Evolutionary conservation across 2,888 invertebrate species (phyloP).

Genomic region (Seira sanloemensis): DNA sequence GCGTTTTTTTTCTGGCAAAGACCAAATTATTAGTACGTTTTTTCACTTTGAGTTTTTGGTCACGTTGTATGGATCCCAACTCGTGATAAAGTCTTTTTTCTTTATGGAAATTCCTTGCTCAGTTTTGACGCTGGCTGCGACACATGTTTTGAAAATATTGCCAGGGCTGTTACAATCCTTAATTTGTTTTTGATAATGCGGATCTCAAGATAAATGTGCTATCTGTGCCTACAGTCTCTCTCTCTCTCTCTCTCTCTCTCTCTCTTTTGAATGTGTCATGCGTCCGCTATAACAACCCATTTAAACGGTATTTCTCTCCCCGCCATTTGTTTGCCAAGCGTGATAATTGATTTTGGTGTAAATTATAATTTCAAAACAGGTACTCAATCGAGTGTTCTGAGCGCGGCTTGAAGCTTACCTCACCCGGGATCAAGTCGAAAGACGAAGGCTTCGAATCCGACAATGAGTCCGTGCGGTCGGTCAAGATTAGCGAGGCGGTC

Average conservation of each 20-base stretch:
- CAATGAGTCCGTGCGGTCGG: slow-evolving; percentile 71
- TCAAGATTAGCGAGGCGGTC: slow-evolving; percentile 67
- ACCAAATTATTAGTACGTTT: too few relatives aligned
- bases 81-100: not conserved
- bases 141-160: slow-evolving; percentile 11
- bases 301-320: not conserved
- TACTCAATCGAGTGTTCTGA: slow-evolving; percentile 73
- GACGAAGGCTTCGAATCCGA: slow-evolving; percentile 74
- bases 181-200: not conserved
- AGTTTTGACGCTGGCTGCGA: slow-evolving; percentile 24
- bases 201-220: not conserved
- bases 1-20: too few relatives aligned
- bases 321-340: not conserved
- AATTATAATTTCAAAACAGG: slow-evolving; percentile 61
- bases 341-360: slow-evolving; percentile 47
- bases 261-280: not conserved
- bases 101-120: not conserved
- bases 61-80: not conserved
- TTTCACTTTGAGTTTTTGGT: too few relatives aligned
- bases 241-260: too few relatives aligned
- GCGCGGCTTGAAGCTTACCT: slow-evolving; percentile 71
- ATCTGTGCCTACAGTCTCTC: not conserved
- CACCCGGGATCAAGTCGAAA: slow-evolving; percentile 69
- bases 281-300: not conserved
- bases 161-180: not conserved